A percentile compares a stretch with the other conserved stretches of the same genome.
Conservation (phyloP, 2,113 vertebrate species). For the Callopanchax toddi region DNA sequence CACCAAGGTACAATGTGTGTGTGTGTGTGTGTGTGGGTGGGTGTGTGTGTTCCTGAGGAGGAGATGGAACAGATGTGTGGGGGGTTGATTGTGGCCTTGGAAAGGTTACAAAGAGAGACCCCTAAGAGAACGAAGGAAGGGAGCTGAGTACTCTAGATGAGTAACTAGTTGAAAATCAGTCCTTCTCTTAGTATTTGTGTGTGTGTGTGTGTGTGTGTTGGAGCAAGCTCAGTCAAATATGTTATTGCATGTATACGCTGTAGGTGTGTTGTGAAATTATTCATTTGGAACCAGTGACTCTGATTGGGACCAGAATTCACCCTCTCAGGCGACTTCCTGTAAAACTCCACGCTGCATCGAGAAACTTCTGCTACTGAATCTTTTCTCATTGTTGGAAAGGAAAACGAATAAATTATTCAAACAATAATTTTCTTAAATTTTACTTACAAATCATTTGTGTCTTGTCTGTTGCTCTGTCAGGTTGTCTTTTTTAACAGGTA, state of each 20-base stretch:
- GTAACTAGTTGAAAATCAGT: slow-evolving; percentile 22
- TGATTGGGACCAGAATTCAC: slow-evolving; percentile 2
- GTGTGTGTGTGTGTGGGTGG: neutral
- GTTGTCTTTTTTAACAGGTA: too few relatives aligned
- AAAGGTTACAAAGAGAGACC: slow-evolving; percentile 22
- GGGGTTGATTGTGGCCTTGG: slow-evolving; percentile 50
- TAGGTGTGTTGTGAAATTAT: slow-evolving; percentile 6
- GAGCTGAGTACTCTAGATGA: slow-evolving; percentile 28
- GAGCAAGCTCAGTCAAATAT: neutral
- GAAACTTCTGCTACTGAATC: neutral
- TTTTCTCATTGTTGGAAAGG: neutral
- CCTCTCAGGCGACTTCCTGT: too few relatives aligned
- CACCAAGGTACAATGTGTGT: slow-evolving; percentile 87
- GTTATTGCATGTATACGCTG: neutral
- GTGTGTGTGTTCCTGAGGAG: slow-evolving; percentile 1
- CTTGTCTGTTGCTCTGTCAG: too few relatives aligned
- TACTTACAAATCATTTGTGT: too few relatives aligned
- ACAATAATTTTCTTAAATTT: too few relatives aligned
- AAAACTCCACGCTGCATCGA: too few relatives aligned
- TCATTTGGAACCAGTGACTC: neutral
- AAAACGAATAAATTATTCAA: neutral
- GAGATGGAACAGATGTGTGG: slow-evolving; percentile 21
- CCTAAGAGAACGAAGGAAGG: slow-evolving; percentile 5
- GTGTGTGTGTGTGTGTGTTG: neutral
- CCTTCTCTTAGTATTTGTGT: slow-evolving; percentile 19